A percentile compares a stretch with the other conserved stretches of the same genome.
Conservation (phyloP, 2,888 invertebrate species). For the Pachydiplax longipennis region DNA sequence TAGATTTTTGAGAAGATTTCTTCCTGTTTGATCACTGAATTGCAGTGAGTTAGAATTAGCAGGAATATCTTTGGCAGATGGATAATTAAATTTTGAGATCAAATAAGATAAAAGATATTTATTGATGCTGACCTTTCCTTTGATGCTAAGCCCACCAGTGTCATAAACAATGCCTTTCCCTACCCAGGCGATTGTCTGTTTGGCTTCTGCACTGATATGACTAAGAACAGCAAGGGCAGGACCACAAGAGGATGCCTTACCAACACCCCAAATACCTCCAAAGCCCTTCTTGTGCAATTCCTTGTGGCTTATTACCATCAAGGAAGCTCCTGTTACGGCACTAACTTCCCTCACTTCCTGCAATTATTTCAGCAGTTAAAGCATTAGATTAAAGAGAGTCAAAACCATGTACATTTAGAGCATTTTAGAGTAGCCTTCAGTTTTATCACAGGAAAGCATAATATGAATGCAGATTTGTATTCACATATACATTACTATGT, state of each 20-base stretch:
- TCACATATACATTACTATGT: no score
- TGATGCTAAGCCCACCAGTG: slow-evolving; percentile 91
- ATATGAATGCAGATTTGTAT: no score
- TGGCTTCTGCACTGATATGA: slow-evolving; percentile 63
- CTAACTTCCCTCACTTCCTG: slow-evolving; percentile 75
- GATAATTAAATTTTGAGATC: neutral
- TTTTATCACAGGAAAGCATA: no score
- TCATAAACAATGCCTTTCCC: slow-evolving; percentile 96
- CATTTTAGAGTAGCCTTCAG: no score
- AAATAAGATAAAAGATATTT: neutral
- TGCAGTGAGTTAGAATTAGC: no score
- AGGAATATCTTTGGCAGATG: no score
- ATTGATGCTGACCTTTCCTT: slow-evolving; percentile 71
- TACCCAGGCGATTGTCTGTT: slow-evolving; percentile 80
- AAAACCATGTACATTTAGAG: neutral
- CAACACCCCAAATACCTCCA: slow-evolving; percentile 89
- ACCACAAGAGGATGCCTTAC: slow-evolving; percentile 73
- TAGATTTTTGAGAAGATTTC: no score
- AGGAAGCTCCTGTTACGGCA: slow-evolving; percentile 69
- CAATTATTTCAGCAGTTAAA: slow-evolving; percentile 48
- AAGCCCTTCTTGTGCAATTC: slow-evolving; percentile 78
- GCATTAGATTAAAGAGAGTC: slow-evolving; percentile 16
- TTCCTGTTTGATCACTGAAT: no score
- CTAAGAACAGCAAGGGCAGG: slow-evolving; percentile 76
- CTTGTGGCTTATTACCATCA: slow-evolving; percentile 79